Evolutionary conservation across 2,113 vertebrate genomes (phyloP), one percentile per base, ranked within the genome.

Genomic region (Neolamprologus variostigma): DNA sequence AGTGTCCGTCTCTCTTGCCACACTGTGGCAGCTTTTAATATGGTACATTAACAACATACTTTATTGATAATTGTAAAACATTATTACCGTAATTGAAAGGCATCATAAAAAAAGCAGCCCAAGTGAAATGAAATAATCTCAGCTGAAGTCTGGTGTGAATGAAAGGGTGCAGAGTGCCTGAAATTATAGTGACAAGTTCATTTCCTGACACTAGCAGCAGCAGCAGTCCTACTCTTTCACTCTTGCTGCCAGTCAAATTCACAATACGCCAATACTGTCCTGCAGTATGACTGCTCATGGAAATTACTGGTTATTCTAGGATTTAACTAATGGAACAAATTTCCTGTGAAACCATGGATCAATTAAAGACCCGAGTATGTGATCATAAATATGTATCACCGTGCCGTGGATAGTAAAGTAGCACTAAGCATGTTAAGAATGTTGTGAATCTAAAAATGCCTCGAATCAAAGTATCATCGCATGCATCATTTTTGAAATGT

Each of bases 221-320:
- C 80, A 57, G 19, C 84, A 73, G 80, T 81, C 84, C 7, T 26
- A 76, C 42, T 85, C 88, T 84, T 93, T 82, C 83, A 86, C 83
- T 81, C 40, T 81, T 83, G 86, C 80, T 89, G 80, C 51, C 85
- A 93, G 84, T 94, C 35, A 91, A 54, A 42, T 61, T 82, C 55
- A 47, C 50, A 86, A 76, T 68, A 71, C 16, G 92, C 95, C 92
- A 86, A 90, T 95, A 93, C 89, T 94, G 87, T 91, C 91, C 89
- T 88, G 91, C 73, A 81, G 79, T n/a, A 80, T 80, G 31, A 80
- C 55, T 80, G 61, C 54, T 42, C 50, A 86, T 55, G 89, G 31
- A 51, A 87, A 80, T 87, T 37, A 80, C 13, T 47, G 31, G 6
- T 53, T 54, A 26, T 45, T 89, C 37, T 53, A 82, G 35, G 61